A percentile compares a stretch with the other conserved stretches of the same genome.
These are phyloP conservation scores for Aphelinus certus DNA, from an alignment of 1,140 invertebrate genomes.

Conservation along the genomic window DNA sequence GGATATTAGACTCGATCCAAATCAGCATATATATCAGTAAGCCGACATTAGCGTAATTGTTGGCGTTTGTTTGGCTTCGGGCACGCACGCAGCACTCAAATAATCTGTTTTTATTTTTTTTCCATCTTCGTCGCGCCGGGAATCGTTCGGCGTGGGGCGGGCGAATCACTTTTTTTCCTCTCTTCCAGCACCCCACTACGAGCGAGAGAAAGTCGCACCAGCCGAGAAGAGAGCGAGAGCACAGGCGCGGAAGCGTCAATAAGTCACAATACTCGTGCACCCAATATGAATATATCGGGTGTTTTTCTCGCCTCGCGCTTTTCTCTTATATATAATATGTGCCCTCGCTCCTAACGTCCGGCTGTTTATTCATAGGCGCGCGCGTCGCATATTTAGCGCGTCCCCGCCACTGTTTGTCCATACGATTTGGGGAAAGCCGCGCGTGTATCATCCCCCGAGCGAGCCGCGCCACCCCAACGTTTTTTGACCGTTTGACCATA, in stretches of 20 bases:
- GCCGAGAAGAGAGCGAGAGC: background rate
- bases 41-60: slow-evolving; percentile 39
- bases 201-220: background rate
- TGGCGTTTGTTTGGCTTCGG: slow-evolving; percentile 28
- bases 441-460: slow-evolving; percentile 13
- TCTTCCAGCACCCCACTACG: background rate
- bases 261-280: slow-evolving; percentile 16
- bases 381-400: background rate
- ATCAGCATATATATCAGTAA: too few species aligned
- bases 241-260: slow-evolving; percentile 1
- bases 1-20: too few species aligned
- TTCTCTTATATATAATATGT: too few species aligned
- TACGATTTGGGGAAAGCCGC: background rate
- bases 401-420: background rate
- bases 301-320: too few species aligned
- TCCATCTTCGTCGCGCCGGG: too few species aligned
- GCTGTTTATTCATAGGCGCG: slow-evolving; percentile 4
- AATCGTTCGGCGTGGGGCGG: background rate
- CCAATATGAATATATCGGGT: background rate
- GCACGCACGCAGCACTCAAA: slow-evolving; percentile 2
- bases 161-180: slow-evolving; percentile 11
- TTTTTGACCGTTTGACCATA: slow-evolving; percentile 65
- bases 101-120: slow-evolving; percentile 18
- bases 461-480: slow-evolving; percentile 55
- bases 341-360: background rate